Conservation (phyloP, 2,113 vertebrate species). For the Grammomys dolichurus region DNA sequence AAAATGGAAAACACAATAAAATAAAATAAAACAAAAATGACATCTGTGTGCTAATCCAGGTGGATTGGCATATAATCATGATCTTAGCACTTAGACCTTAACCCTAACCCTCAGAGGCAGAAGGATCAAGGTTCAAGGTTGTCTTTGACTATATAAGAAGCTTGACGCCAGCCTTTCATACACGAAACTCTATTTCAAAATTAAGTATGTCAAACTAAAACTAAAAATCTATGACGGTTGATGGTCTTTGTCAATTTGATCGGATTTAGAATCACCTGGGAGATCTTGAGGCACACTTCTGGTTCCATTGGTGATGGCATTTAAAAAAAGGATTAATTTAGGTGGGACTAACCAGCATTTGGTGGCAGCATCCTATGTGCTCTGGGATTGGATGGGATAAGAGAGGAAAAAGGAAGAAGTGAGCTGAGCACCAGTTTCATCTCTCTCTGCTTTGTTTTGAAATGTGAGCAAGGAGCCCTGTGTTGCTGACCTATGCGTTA, state of each 20-base stretch:
- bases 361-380: not conserved
- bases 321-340: not conserved
- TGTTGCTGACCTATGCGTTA: not conserved
- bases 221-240: not conserved
- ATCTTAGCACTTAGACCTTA: not conserved
- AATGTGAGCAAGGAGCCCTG: not conserved
- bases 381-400: not conserved
- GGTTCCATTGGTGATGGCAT: not conserved
- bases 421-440: not conserved
- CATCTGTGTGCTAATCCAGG: not conserved
- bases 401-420: not conserved
- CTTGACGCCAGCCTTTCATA: not conserved
- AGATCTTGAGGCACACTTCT: not conserved
- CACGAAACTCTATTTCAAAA: not conserved
- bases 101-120: not conserved
- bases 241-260: not conserved
- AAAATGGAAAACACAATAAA: not conserved
- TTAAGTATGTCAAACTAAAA: not conserved
- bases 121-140: not conserved
- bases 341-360: not conserved
- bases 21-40: not conserved
- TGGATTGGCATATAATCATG: not conserved
- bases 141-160: not conserved
- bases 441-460: not conserved
- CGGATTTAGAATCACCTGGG: not conserved